Evolutionary conservation across 2,113 vertebrate species (phyloP).

Genomic region (Delphinapterus leucas): DNA sequence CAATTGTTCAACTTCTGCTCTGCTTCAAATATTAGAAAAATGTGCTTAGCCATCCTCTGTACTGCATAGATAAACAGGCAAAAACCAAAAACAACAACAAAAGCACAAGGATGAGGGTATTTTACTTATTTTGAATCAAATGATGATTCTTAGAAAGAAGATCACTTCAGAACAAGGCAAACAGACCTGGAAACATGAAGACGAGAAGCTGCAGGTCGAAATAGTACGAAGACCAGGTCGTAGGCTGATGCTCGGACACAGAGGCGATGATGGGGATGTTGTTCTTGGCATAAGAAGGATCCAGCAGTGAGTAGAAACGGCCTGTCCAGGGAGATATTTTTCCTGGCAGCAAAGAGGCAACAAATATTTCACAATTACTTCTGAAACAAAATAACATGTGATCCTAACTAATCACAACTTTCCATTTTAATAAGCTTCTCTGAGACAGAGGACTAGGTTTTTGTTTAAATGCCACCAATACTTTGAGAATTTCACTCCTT

Average conservation of each 20-base stretch:
- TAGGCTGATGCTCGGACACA: slow-evolving; percentile 98
- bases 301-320: slow-evolving; percentile 97
- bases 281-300: slow-evolving; percentile 98
- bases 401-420: background rate
- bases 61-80: background rate
- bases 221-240: slow-evolving; percentile 99
- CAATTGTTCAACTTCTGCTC: background rate
- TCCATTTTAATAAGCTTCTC: background rate
- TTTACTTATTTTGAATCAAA: background rate
- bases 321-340: slow-evolving; percentile 99
- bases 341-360: slow-evolving; percentile 80
- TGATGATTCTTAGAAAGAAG: background rate
- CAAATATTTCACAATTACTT: background rate
- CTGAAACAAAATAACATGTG: slow-evolving; percentile 24
- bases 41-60: background rate
- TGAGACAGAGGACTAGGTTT: background rate
- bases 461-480: background rate
- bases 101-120: background rate
- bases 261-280: slow-evolving; percentile 99
- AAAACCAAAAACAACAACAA: background rate
- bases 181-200: slow-evolving; percentile 97
- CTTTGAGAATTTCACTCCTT: background rate
- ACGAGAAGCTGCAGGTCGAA: slow-evolving; percentile 99
- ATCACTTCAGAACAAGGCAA: background rate
- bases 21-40: background rate